Base-by-base conservation (phyloP, 2,888 invertebrate genomes). In the Pachycephus smyrnensis region DNA sequence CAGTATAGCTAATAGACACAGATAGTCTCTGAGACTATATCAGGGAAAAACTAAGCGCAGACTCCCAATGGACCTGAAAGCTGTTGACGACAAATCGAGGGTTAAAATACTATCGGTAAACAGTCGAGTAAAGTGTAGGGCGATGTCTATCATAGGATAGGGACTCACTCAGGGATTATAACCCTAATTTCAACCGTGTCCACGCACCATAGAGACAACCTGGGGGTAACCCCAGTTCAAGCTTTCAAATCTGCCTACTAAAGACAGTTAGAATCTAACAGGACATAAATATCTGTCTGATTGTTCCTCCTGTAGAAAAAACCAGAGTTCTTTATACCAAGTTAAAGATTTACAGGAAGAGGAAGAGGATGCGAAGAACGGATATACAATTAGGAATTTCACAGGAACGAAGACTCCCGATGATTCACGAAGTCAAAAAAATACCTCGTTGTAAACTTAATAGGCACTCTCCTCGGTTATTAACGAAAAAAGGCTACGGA, bases 31-130 rank as follows among this genome's bases (percentile, higher is more conserved):
- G 23, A 75, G 30, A 36, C 30, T 35, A 9, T 31, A 40, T 15
- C 30, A 68, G 32, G n/a, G 31, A 68, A 30, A 12, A 37, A 30
- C 40, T 30, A 9, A 76, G 12, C 30, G 80, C 75, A 55, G 84
- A 89, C 85, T 89, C 90, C 90, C 90, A 86, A 89, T 88, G 90
- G 91, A 85, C 86, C 86, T 81, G 85, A 87, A 89, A 89, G 90
- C 90, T 90, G 91, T 91, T 91, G 90, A 91, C 89, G 91, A 91
- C 91, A 91, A 91, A 91, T 91, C 89, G 91, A 91, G 91, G 91
- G 91, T 91, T 91, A 90, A 91, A 91, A 91, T 90, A 87, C 91
- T 87, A 89, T 91, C 85, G 89, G 91, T 90, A 91, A 91, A 91
- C 88, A 91, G 87, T 80, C 76, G 84, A 85, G 81, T 79, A 82